These are phyloP conservation scores for Acromyrmex echinatior DNA, from an alignment of 1,140 invertebrate genomes.

Conservation along the genomic window DNA sequence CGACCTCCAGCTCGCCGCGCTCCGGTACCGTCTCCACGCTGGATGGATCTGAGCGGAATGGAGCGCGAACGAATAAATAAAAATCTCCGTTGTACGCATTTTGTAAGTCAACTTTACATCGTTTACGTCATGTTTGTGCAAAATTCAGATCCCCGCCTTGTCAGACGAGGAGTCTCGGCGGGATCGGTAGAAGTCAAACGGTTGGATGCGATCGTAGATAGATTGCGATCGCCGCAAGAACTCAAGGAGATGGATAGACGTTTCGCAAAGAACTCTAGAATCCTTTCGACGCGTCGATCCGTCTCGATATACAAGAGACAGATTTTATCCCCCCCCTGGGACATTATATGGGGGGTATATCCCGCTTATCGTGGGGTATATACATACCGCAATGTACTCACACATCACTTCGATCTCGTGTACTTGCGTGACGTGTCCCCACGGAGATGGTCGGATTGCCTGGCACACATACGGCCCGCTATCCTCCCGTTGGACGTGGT, in stretches of 20 bases:
- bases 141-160: slow-evolving; percentile 7
- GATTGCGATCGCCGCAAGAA: neutral
- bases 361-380: slow-evolving; percentile 13
- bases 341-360: neutral
- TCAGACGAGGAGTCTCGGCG: neutral
- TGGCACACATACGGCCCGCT: slow-evolving; percentile 92
- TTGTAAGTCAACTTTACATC: neutral
- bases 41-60: slow-evolving; percentile 88
- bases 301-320: neutral
- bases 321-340: slow-evolving; percentile 15
- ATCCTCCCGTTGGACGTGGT: slow-evolving; percentile 88
- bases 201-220: neutral
- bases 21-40: slow-evolving; percentile 89
- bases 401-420: slow-evolving; percentile 93
- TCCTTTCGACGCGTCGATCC: slow-evolving; percentile 26
- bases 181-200: neutral
- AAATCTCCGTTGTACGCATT: neutral
- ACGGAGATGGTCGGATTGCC: slow-evolving; percentile 87
- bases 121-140: neutral
- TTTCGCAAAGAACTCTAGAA: neutral
- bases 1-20: slow-evolving; percentile 90
- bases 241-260: slow-evolving; percentile 15
- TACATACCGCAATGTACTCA: slow-evolving; percentile 85
- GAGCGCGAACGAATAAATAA: slow-evolving; percentile 34
- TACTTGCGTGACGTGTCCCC: slow-evolving; percentile 89